Conservation (phyloP, 2,888 invertebrate species). For the Agrenia bidenticulata region DNA sequence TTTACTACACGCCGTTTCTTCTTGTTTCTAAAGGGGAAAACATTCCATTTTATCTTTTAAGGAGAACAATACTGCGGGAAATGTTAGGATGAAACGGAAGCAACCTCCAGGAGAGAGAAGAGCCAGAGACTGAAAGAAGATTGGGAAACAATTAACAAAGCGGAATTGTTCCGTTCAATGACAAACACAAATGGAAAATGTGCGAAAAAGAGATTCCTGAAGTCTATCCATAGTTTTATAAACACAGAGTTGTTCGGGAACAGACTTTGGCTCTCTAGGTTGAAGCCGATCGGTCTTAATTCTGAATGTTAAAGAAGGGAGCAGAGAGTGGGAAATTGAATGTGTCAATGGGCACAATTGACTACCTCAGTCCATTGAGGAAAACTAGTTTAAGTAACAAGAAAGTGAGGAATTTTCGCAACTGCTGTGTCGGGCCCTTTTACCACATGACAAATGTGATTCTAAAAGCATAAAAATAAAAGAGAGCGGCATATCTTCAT, state of each 20-base stretch:
- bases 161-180: background rate
- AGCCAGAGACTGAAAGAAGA: background rate
- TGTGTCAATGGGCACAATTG: slow-evolving; percentile 9
- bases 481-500: background rate
- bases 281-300: too few relatives aligned
- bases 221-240: too few relatives aligned
- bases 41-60: too few relatives aligned
- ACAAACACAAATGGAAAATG: background rate
- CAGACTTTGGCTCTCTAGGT: too few relatives aligned
- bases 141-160: background rate
- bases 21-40: too few relatives aligned
- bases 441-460: slow-evolving; percentile 7
- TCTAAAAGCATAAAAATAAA: slow-evolving; percentile 3
- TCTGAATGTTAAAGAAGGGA: too few relatives aligned
- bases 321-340: background rate
- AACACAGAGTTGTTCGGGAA: too few relatives aligned
- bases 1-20: too few relatives aligned
- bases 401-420: slow-evolving; percentile 11
- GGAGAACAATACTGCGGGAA: too few relatives aligned
- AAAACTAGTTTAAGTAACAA: slow-evolving; percentile 9
- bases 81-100: background rate
- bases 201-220: background rate
- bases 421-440: slow-evolving; percentile 14
- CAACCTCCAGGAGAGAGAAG: slow-evolving; percentile 1
- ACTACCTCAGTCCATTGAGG: background rate